A percentile compares a stretch with the other conserved stretches of the same genome.
Conservation (phyloP, 2,797 vertebrate genomes). For the Antennarius maculatus region DNA sequence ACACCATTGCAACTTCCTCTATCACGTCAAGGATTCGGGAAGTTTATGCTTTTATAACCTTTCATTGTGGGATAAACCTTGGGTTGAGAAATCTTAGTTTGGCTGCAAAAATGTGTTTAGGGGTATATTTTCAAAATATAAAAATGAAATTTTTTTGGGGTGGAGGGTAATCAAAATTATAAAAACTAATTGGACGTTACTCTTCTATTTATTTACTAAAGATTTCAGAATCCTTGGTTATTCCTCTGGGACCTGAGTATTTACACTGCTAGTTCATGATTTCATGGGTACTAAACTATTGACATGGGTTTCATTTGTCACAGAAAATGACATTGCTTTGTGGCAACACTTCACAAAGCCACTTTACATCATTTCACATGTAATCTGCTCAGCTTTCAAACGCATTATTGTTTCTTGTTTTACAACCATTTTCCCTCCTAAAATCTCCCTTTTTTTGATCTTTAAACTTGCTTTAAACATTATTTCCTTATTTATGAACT, state of each 20-base stretch:
- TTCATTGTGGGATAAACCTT: slow-evolving; percentile 17
- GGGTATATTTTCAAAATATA: slow-evolving; percentile 7
- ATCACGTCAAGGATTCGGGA: slow-evolving; percentile 27
- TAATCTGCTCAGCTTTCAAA: slow-evolving; percentile 54
- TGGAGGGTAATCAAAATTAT: slow-evolving; percentile 2
- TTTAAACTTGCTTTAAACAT: slow-evolving; percentile 25
- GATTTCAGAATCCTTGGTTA: slow-evolving; percentile 15
- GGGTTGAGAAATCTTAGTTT: not conserved
- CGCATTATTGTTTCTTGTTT: slow-evolving; percentile 54
- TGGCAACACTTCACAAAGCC: slow-evolving; percentile 30
- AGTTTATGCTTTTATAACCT: slow-evolving; percentile 16
- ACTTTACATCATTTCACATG: slow-evolving; percentile 35
- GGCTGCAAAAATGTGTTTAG: too few relatives aligned
- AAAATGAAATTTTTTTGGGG: not conserved
- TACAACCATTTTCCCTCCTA: slow-evolving; percentile 21
- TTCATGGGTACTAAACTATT: slow-evolving; percentile 29
- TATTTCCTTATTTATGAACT: slow-evolving; percentile 47
- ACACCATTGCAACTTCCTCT: slow-evolving; percentile 9
- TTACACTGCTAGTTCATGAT: slow-evolving; percentile 25
- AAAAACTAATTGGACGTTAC: slow-evolving; percentile 3
- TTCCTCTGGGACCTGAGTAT: slow-evolving; percentile 25
- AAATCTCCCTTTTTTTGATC: slow-evolving; percentile 20
- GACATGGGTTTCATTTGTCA: slow-evolving; percentile 47
- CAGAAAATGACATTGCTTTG: slow-evolving; percentile 26
- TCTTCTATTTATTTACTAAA: slow-evolving; percentile 3